These are phyloP conservation scores for Lycophotia porphyrea DNA, from an alignment of 2,888 invertebrate genomes.

Conservation along the genomic window DNA sequence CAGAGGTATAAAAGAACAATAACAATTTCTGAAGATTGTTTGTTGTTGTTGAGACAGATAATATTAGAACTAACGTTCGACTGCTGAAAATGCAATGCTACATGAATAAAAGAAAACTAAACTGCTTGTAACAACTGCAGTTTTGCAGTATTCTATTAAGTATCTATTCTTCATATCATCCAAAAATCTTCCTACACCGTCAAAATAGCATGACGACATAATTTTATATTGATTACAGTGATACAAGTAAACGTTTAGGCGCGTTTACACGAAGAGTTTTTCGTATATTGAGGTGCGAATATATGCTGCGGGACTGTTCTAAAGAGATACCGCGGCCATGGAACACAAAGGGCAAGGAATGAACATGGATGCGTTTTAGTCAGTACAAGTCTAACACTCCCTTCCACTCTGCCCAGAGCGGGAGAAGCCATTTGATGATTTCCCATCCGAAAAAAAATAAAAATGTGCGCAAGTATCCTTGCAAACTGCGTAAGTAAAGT, in stretches of 20 bases:
- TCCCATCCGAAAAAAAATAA: too few species aligned
- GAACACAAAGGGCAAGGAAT: too few species aligned
- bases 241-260: not conserved
- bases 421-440: too few species aligned
- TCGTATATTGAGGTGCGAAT: not conserved
- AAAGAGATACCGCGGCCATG: too few species aligned
- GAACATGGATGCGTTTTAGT: too few species aligned
- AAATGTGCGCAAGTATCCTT: too few species aligned
- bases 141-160: not conserved
- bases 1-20: conserved; percentile 15
- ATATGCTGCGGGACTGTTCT: too few species aligned
- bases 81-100: conserved; percentile 1
- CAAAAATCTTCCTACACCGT: not conserved
- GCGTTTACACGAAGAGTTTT: not conserved
- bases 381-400: too few species aligned
- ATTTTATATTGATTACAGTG: not conserved
- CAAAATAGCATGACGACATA: not conserved
- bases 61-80: not conserved
- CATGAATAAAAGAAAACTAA: conserved; percentile 21
- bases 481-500: not conserved
- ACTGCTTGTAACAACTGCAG: not conserved
- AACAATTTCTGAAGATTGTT: conserved; percentile 18
- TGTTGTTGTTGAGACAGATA: conserved; percentile 15
- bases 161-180: conserved; percentile 9
- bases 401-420: too few species aligned